phyloP scores from a whole-genome alignment of 2,888 invertebrate species.

The Drosophila sordidula region DNA sequence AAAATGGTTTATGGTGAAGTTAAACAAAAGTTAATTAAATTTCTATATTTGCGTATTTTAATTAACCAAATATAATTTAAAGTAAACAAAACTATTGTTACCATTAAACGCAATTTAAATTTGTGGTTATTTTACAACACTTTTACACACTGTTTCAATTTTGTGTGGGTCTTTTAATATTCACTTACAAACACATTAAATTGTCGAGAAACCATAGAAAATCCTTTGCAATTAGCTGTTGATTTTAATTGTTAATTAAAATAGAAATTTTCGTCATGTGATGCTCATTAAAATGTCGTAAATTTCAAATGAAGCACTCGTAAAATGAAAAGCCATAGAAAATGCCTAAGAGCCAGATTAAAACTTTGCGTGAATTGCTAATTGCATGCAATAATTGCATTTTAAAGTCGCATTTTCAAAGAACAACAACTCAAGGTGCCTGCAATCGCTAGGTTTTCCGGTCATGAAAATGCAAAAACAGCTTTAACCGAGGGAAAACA shows the following conservation, averaged over 20 bases:
- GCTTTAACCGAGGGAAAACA: neutral
- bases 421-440: neutral
- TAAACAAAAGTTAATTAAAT: neutral
- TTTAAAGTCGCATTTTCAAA: neutral
- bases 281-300: constrained; percentile 33
- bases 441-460: constrained; percentile 36
- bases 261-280: constrained; percentile 2
- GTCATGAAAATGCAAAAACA: constrained; percentile 41
- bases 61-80: too few species aligned
- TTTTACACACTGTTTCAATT: neutral
- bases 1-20: constrained; percentile 1
- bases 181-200: neutral
- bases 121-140: neutral
- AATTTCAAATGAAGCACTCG: constrained; percentile 15
- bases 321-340: constrained; percentile 24
- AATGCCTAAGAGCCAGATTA: constrained; percentile 15
- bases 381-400: constrained; percentile 46
- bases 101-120: neutral
- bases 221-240: constrained; percentile 29
- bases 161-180: neutral
- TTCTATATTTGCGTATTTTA: neutral
- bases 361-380: constrained; percentile 23
- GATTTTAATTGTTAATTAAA: constrained; percentile 21
- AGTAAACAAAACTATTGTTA: neutral
- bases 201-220: constrained; percentile 9